Percentiles rank a stretch among this genome's conserved stretches.
phyloP scores from a whole-genome alignment of 2,797 vertebrate species.

The Acanthurus tractus region DNA sequence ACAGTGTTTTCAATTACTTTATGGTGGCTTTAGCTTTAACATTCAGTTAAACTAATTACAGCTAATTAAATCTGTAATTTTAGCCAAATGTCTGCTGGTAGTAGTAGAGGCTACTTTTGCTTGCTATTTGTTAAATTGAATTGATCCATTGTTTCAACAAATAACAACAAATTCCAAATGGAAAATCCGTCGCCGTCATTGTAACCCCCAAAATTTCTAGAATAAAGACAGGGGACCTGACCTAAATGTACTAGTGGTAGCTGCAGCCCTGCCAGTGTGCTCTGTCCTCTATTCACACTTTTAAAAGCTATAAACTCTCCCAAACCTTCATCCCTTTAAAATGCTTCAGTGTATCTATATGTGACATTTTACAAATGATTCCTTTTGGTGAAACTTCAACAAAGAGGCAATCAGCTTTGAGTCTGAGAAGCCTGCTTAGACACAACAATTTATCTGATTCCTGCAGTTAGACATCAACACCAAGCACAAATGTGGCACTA shows the following conservation, averaged over 20 bases:
- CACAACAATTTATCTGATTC: neutral
- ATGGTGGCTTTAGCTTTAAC: neutral
- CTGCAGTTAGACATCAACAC: neutral
- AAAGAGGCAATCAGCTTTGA: neutral
- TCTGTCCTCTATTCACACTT: neutral
- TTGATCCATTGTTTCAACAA: neutral
- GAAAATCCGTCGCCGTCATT: neutral
- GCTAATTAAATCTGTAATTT: neutral
- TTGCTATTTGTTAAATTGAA: neutral
- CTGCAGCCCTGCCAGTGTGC: neutral
- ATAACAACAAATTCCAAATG: neutral
- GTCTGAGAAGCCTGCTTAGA: neutral
- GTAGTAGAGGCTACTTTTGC: no score
- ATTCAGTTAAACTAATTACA: neutral
- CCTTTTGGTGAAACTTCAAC: neutral
- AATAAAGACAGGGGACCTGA: neutral
- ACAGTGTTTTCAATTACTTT: no score
- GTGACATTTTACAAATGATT: constrained; percentile 16
- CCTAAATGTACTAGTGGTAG: neutral
- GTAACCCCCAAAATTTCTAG: neutral
- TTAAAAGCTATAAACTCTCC: neutral
- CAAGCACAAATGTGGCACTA: constrained; percentile 33
- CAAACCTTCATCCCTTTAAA: neutral
- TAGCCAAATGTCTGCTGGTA: no score
- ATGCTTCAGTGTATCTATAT: neutral